Conservation (phyloP, 2,797 vertebrate species). For the Anableps anableps region DNA sequence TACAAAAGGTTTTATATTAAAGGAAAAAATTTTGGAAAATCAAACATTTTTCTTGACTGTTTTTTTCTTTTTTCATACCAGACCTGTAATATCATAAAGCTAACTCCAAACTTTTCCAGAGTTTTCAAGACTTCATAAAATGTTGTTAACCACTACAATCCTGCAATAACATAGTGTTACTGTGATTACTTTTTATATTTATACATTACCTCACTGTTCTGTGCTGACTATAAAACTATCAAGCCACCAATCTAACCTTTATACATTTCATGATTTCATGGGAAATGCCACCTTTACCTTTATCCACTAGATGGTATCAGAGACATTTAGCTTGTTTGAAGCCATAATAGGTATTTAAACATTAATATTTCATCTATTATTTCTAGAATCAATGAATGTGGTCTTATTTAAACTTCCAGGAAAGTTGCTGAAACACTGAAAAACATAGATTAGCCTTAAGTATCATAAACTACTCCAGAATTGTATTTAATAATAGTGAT, state of each 20-base stretch:
- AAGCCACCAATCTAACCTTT: neutral
- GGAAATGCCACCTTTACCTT: neutral
- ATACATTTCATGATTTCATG: neutral
- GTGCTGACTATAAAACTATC: neutral
- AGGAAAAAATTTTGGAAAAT: too few species aligned
- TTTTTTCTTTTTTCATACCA: neutral
- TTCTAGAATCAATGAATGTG: constrained; percentile 8
- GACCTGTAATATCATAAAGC: neutral
- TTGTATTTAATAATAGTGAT: neutral
- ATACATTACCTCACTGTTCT: neutral
- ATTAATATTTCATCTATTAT: constrained; percentile 57
- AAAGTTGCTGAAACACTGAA: neutral
- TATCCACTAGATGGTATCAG: constrained; percentile 91
- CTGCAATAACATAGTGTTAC: neutral
- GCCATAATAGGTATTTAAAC: constrained; percentile 14
- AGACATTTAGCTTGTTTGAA: constrained; percentile 64
- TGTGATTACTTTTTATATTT: neutral
- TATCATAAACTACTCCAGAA: neutral
- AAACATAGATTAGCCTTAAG: neutral
- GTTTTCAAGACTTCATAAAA: neutral
- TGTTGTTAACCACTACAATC: neutral
- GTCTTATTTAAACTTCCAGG: constrained; percentile 1
- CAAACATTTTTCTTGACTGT: neutral
- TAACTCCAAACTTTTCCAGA: neutral
- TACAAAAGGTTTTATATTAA: too few species aligned